These are phyloP conservation scores for Plagodis pulveraria DNA, from an alignment of 2,888 invertebrate species.

Conservation along the genomic window DNA sequence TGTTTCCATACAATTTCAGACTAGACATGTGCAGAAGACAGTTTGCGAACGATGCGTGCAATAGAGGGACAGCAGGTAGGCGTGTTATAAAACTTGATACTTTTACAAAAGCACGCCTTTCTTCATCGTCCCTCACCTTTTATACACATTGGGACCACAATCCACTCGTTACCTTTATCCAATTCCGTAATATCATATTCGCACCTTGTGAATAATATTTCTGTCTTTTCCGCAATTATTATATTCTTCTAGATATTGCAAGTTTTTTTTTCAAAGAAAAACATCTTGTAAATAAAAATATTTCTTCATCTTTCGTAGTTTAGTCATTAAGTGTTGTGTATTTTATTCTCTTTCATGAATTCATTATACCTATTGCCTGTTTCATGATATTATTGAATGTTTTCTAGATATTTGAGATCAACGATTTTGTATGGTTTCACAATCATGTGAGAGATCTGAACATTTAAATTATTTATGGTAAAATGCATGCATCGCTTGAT, in stretches of 20 bases:
- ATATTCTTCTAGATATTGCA: slow-evolving; percentile 55
- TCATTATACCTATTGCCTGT: slow-evolving; percentile 33
- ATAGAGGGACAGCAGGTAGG: slow-evolving; percentile 99
- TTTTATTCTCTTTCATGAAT: slow-evolving; percentile 37
- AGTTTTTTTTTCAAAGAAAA: slow-evolving; percentile 34
- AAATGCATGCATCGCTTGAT: slow-evolving; percentile 34
- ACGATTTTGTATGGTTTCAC: slow-evolving; percentile 34
- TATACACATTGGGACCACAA: slow-evolving; percentile 62
- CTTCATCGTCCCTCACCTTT: slow-evolving; percentile 73
- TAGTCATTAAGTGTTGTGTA: slow-evolving; percentile 42
- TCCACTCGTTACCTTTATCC: slow-evolving; percentile 60
- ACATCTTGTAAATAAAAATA: slow-evolving; percentile 35
- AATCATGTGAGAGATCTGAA: slow-evolving; percentile 33
- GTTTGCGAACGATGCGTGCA: slow-evolving; percentile 97
- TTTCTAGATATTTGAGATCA: slow-evolving; percentile 38
- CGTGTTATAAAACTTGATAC: slow-evolving; percentile 70
- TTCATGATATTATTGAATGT: slow-evolving; percentile 38
- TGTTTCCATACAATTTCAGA: slow-evolving; percentile 91
- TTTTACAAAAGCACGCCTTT: slow-evolving; percentile 76
- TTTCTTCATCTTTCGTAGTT: slow-evolving; percentile 43
- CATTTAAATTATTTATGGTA: slow-evolving; percentile 20
- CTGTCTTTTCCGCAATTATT: slow-evolving; percentile 68
- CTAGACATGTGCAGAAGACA: slow-evolving; percentile 99
- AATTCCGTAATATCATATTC: slow-evolving; percentile 66
- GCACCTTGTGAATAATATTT: slow-evolving; percentile 82